These are phyloP conservation scores for Laterallus jamaicensis DNA, from an alignment of 2,113 vertebrate genomes.

Conservation along the genomic window DNA sequence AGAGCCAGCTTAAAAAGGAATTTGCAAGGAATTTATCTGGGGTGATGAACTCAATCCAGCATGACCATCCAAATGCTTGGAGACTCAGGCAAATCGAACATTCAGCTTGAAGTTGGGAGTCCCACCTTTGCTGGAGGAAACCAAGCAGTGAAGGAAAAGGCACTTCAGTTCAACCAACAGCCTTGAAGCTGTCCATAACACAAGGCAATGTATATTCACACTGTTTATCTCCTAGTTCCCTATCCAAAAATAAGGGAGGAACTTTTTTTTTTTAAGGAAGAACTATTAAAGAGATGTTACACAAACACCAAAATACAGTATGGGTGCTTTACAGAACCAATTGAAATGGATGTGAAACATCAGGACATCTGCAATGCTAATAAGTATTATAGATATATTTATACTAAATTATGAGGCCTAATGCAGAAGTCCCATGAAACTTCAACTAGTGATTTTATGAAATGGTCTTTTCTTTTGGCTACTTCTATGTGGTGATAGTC, in stretches of 20 bases:
- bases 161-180: neutral
- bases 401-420: neutral
- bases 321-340: neutral
- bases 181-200: neutral
- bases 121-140: neutral
- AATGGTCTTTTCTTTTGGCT: neutral
- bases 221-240: neutral
- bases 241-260: neutral
- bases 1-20: slow-evolving; percentile 5
- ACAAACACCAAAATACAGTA: neutral
- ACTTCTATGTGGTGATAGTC: neutral
- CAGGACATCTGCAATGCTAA: neutral
- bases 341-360: neutral
- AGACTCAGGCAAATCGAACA: neutral
- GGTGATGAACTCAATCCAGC: neutral
- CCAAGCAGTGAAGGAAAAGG: neutral
- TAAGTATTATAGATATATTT: neutral
- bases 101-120: neutral
- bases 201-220: neutral
- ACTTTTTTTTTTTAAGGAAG: neutral
- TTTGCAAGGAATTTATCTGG: neutral
- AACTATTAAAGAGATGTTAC: neutral
- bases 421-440: neutral
- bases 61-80: rapidly evolving
- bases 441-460: neutral